phyloP scores from a whole-genome alignment of 2,113 vertebrate genomes.

The Todiramphus saurophagus region DNA sequence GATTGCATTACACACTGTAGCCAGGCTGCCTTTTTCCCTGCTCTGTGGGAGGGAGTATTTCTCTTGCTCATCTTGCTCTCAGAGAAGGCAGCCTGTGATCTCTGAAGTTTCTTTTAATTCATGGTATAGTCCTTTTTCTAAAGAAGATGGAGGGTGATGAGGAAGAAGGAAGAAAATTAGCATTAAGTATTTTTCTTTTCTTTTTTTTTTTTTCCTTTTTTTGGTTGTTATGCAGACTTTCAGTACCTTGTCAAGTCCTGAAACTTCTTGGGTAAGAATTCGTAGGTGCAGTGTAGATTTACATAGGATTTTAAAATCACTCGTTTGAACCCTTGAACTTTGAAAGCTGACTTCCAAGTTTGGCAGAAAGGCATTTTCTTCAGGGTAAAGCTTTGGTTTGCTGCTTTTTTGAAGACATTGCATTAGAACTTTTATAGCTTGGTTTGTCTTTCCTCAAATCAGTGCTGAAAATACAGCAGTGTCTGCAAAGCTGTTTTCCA shows the following conservation, averaged over 20 bases:
- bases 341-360: not conserved
- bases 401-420: not conserved
- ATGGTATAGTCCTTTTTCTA: not conserved
- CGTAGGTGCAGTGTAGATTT: not conserved
- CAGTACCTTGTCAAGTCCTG: not conserved
- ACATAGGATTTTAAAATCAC: not conserved
- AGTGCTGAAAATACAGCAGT: not conserved
- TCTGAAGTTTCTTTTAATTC: not conserved
- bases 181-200: not conserved
- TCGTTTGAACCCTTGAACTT: not conserved
- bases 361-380: not conserved
- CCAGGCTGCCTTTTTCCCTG: not conserved
- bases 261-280: not conserved
- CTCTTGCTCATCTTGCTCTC: not conserved
- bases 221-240: not conserved
- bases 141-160: not conserved
- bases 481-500: not conserved
- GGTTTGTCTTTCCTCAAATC: not conserved
- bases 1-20: rapidly evolving
- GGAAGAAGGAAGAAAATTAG: not conserved
- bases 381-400: not conserved
- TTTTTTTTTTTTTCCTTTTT: not conserved
- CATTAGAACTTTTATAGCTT: not conserved
- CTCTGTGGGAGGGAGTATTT: not conserved
- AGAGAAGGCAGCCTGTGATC: not conserved